phyloP scores from a whole-genome alignment of 2,888 invertebrate genomes.

The Polyploca ridens region DNA sequence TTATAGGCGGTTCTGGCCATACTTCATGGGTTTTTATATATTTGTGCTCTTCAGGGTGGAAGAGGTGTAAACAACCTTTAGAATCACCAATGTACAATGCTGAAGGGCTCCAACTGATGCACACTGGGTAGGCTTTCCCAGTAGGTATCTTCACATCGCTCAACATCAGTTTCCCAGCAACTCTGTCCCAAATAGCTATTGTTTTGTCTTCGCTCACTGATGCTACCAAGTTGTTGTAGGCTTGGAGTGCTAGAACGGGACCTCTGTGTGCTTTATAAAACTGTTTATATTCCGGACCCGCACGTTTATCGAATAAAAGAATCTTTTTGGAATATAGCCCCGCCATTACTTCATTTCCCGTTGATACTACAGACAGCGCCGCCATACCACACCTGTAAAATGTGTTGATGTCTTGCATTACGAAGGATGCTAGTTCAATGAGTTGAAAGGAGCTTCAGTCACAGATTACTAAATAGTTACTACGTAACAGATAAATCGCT shows the following conservation, averaged over 20 bases:
- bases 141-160: conserved; percentile 68
- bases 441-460: too few species aligned
- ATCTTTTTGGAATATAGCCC: conserved; percentile 84
- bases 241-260: conserved; percentile 75
- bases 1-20: conserved; percentile 68
- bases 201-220: conserved; percentile 86
- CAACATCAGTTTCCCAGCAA: conserved; percentile 72
- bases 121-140: conserved; percentile 70
- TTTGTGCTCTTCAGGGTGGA: conserved; percentile 63
- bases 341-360: conserved; percentile 75
- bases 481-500: too few species aligned
- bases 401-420: too few species aligned
- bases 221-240: conserved; percentile 75
- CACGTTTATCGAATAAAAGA: conserved; percentile 79
- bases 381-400: conserved; percentile 81
- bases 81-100: conserved; percentile 78
- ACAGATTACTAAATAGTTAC: too few species aligned
- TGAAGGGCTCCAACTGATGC: conserved; percentile 69
- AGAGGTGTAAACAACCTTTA: conserved; percentile 70
- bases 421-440: too few species aligned
- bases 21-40: conserved; percentile 63
- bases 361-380: conserved; percentile 79
- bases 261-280: conserved; percentile 80
- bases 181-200: conserved; percentile 83
- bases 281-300: conserved; percentile 63